Evolutionary conservation across 2,888 invertebrate species (phyloP).

Genomic region (Cyaniris semiargus): DNA sequence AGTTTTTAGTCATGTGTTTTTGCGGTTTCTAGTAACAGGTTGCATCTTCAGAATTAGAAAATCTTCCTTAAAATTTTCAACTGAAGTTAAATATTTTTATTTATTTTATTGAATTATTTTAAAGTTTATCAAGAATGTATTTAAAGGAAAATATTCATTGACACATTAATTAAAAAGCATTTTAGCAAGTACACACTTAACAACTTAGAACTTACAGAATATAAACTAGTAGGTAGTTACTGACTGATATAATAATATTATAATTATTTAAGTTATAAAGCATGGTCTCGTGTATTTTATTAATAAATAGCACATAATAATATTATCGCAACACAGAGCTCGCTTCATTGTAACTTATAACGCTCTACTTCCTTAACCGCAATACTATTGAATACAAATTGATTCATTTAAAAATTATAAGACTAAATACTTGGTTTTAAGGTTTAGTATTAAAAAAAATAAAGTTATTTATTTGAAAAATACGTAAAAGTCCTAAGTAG

Average conservation of each 20-base stretch:
- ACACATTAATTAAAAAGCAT: not conserved
- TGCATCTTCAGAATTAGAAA: too few species aligned
- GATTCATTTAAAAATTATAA: slow-evolving; percentile 32
- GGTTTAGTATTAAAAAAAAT: not conserved
- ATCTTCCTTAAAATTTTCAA: not conserved
- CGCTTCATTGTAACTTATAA: not conserved
- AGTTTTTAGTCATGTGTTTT: too few species aligned
- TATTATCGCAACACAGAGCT: not conserved
- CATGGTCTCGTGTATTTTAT: not conserved
- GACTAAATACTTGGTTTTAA: slow-evolving; percentile 8
- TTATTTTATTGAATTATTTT: not conserved
- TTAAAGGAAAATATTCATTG: too few species aligned
- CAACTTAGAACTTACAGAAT: not conserved
- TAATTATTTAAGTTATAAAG: too few species aligned
- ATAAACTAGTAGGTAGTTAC: not conserved
- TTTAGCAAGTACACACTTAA: not conserved
- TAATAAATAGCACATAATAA: not conserved
- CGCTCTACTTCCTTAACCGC: slow-evolving; percentile 19
- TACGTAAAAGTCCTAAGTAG: not conserved
- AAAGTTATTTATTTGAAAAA: not conserved
- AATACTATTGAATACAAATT: slow-evolving; percentile 37
- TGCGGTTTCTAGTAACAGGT: too few species aligned
- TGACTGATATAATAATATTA: too few species aligned
- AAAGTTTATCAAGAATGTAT: too few species aligned
- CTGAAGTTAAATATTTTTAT: too few species aligned